Base-by-base conservation (phyloP, 2,888 invertebrate genomes). In the Prenolepis imparis region DNA sequence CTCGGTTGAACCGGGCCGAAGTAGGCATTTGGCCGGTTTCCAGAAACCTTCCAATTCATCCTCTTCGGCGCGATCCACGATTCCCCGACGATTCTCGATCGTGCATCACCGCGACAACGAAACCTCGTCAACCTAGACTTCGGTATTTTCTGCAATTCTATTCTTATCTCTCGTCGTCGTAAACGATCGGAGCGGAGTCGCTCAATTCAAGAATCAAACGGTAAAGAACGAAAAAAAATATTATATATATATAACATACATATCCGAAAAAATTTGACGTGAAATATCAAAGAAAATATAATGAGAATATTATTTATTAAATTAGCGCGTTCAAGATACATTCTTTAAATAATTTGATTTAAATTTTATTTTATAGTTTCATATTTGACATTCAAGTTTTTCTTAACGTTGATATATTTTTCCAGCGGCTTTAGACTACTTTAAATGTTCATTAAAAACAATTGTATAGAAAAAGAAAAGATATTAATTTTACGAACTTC, bases 11-110 rank as follows among this genome's bases (percentile, higher is more conserved):
- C 64, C 39, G 75, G 73, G 28, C 28, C 55, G 73, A 82, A 88
- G 84, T 82, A 84, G 83, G 73, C 84, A 89, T 87, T 87, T 91
- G 91, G 91, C 89, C 32, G 32, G 59, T 32, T 63, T 90, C 91
- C 91, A 91, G 81, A 68, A 86, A 61, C 84, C 86, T 84, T 82
- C 86, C 88, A 86, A 86, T 88, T 84, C 73, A 70, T 32, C 80
- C 83, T 85, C 83, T 75, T 70, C 73, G 73, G 36, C 66, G 80
- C 68, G 68, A 83, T 83, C 72, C 68, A 59, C 68, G 85, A 83
- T 80, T 74, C 70, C 83, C 70, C 81, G 57, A 52, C 64, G 66
- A 52, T n/a, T 32, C 44, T 72, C 84, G 83, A 78, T 83, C 84
- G 70, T 75, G 83, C 75, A 81, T 84, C 82, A 75, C 67, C 70